Conservation (phyloP, 2,888 invertebrate species). For the Marronus borbonicus region DNA sequence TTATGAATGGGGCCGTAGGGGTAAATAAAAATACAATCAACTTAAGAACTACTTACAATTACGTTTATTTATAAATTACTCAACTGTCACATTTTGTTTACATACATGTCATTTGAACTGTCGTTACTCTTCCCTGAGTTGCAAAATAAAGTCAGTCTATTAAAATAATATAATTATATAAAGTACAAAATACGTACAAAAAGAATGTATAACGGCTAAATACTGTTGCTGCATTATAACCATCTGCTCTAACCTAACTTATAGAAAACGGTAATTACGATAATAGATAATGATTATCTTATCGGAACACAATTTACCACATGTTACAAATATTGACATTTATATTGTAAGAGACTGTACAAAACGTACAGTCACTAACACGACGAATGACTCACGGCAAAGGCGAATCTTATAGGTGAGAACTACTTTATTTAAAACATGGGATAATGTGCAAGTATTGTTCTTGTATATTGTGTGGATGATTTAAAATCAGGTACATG, state of each 20-base stretch:
- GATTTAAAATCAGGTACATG: slow-evolving; percentile 40
- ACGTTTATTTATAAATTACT: slow-evolving; percentile 58
- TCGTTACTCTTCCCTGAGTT: slow-evolving; percentile 62
- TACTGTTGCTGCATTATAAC: slow-evolving; percentile 17
- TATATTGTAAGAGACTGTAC: too few species aligned
- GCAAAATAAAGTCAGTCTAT: slow-evolving; percentile 65
- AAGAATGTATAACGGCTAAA: slow-evolving; percentile 17
- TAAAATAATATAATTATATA: slow-evolving; percentile 53
- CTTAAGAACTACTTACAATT: slow-evolving; percentile 58
- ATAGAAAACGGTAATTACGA: not conserved
- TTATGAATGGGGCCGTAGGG: not conserved
- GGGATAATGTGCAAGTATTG: too few species aligned
- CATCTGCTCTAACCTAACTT: not conserved
- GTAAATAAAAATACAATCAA: slow-evolving; percentile 53
- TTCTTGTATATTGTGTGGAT: too few species aligned
- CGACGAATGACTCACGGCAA: not conserved
- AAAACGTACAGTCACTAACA: too few species aligned
- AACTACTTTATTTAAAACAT: too few species aligned
- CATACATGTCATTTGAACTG: slow-evolving; percentile 57
- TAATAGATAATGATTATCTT: not conserved
- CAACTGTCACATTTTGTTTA: slow-evolving; percentile 62
- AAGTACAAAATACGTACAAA: slow-evolving; percentile 37
- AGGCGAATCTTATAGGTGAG: too few species aligned
- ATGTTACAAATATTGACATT: not conserved
- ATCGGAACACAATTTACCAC: slow-evolving; percentile 21